phyloP scores from a whole-genome alignment of 1,140 invertebrate genomes.

The Lucilia sericata region DNA sequence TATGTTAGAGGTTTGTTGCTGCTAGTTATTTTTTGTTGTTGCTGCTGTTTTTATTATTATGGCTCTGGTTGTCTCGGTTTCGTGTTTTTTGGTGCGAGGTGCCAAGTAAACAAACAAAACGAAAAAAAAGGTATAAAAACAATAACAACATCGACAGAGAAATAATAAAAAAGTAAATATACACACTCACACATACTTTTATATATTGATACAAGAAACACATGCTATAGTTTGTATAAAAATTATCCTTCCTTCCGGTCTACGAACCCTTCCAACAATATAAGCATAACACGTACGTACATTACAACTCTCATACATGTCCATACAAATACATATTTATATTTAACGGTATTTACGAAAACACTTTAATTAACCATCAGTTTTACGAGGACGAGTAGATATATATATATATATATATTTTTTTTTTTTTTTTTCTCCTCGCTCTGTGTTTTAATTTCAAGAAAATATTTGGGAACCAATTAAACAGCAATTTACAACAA shows the following conservation, averaged over 20 bases:
- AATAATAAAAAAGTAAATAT: background rate
- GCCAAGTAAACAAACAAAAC: slow-evolving; percentile 16
- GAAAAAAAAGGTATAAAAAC: background rate
- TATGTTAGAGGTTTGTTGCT: background rate
- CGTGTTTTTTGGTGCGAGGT: background rate
- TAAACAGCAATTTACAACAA: too few species aligned
- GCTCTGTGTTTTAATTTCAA: too few species aligned
- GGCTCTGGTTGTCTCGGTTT: background rate
- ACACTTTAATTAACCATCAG: background rate
- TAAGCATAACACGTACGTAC: background rate
- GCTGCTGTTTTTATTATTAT: background rate
- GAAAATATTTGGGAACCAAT: too few species aligned
- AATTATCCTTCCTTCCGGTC: slow-evolving; percentile 10
- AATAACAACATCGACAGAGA: background rate
- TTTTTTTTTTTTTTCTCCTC: too few species aligned
- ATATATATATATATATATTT: too few species aligned
- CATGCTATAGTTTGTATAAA: slow-evolving; percentile 2
- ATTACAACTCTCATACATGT: background rate
- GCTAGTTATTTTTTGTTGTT: background rate
- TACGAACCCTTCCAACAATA: background rate
- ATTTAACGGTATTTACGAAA: slow-evolving; percentile 10
- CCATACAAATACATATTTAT: background rate
- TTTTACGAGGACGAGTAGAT: too few species aligned
- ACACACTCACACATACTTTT: background rate
- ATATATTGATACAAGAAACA: background rate